Evolutionary conservation across 2,797 vertebrate species (phyloP).

Genomic region (Paramormyrops hopkinsi): DNA sequence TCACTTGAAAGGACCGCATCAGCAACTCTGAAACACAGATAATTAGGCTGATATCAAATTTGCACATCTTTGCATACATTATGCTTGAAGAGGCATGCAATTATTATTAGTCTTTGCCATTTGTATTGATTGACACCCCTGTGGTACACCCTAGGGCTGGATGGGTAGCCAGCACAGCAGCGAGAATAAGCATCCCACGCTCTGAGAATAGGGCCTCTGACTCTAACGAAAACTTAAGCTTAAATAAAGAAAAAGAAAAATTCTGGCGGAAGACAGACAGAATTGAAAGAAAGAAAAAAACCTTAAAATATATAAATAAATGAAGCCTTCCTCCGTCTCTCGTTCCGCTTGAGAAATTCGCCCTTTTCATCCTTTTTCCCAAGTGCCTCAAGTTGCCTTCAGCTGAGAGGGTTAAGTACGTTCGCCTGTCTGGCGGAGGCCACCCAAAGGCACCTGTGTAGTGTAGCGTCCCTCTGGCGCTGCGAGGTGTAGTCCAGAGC

Average conservation of each 20-base stretch:
- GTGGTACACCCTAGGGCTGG: background rate
- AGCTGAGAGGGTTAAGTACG: background rate
- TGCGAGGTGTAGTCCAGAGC: background rate
- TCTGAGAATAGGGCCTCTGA: background rate
- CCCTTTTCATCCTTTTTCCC: background rate
- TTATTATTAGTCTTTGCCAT: conserved; percentile 36
- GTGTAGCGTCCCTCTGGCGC: background rate
- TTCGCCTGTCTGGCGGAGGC: background rate
- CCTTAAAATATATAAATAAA: background rate
- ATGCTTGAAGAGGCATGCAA: conserved; percentile 45
- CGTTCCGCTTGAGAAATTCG: background rate
- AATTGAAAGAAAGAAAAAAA: background rate
- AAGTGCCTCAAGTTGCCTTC: background rate
- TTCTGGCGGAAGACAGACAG: background rate
- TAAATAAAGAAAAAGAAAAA: background rate
- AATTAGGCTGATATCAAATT: conserved; percentile 63
- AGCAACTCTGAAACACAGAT: conserved; percentile 56
- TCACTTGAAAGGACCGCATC: conserved; percentile 52
- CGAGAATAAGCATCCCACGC: background rate
- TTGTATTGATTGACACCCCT: conserved; percentile 12
- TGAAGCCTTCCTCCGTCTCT: background rate
- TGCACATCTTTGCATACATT: conserved; percentile 55
- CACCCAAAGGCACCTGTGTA: background rate
- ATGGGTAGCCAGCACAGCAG: background rate
- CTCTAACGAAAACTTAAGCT: background rate